Percentiles rank a stretch among this genome's conserved stretches.
Evolutionary conservation across 2,113 vertebrate genomes (phyloP).

Genomic region (Varanus komodoensis): DNA sequence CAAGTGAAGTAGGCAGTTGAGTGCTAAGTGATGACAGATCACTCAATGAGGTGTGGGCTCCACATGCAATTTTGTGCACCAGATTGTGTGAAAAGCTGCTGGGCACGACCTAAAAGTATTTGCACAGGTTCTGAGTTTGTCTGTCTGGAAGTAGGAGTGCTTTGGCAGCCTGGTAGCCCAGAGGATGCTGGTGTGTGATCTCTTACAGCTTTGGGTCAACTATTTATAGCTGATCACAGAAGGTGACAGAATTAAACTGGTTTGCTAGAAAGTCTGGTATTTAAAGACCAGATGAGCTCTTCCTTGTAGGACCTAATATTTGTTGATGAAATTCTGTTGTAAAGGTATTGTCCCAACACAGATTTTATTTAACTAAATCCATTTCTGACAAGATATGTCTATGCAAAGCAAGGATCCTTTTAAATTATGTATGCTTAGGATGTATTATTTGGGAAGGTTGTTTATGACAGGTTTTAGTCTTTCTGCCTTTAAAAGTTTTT

Average conservation of each 20-base stretch:
- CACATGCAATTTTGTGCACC: background rate
- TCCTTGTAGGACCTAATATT: background rate
- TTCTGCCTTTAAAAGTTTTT: too few relatives aligned
- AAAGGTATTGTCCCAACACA: background rate
- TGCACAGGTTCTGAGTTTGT: background rate
- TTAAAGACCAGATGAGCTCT: background rate
- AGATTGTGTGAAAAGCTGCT: background rate
- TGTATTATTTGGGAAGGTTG: too few relatives aligned
- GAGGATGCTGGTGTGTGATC: background rate
- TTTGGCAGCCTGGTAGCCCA: background rate
- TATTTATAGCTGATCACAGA: conserved; percentile 26
- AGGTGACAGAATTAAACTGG: conserved; percentile 19
- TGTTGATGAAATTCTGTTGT: background rate
- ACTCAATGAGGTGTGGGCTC: background rate
- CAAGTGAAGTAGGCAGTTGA: too few relatives aligned
- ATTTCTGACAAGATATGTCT: background rate
- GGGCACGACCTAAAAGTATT: too few relatives aligned
- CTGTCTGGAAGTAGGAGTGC: background rate
- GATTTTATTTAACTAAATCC: background rate
- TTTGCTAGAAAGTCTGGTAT: background rate
- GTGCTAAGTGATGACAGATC: background rate
- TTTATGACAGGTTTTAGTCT: too few relatives aligned
- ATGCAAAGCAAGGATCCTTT: background rate
- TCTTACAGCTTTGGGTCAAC: background rate
- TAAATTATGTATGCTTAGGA: too few relatives aligned